phyloP scores from a whole-genome alignment of 2,888 invertebrate species.

The Andrena haemorrhoa region DNA sequence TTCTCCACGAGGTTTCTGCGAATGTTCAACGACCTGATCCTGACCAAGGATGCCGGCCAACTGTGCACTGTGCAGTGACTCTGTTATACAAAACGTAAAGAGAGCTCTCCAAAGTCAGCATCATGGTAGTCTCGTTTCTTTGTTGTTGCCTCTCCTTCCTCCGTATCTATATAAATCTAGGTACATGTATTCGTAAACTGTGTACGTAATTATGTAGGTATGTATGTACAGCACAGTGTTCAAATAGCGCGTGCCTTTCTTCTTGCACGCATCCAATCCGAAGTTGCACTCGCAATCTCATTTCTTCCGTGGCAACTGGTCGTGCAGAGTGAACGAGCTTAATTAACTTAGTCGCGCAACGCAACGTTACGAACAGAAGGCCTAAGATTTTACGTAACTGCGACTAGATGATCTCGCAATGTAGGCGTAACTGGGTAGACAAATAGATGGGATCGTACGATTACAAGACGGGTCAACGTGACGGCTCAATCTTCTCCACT shows the following conservation, averaged over 20 bases:
- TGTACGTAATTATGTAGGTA: slow-evolving; percentile 35
- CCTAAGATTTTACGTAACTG: slow-evolving; percentile 20
- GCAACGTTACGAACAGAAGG: slow-evolving; percentile 18
- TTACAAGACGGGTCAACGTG: background rate
- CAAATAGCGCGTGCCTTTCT: slow-evolving; percentile 35
- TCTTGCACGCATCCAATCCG: slow-evolving; percentile 33
- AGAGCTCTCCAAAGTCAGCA: slow-evolving; percentile 61
- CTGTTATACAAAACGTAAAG: slow-evolving; percentile 77
- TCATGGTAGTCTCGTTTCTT: slow-evolving; percentile 46
- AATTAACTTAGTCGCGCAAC: slow-evolving; percentile 21
- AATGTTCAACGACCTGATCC: slow-evolving; percentile 40
- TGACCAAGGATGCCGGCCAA: slow-evolving; percentile 78
- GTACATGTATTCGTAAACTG: slow-evolving; percentile 16
- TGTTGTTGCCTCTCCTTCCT: slow-evolving; percentile 42
- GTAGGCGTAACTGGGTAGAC: background rate
- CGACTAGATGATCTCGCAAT: background rate
- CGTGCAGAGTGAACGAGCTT: slow-evolving; percentile 9
- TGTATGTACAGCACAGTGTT: slow-evolving; percentile 17
- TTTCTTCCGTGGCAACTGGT: slow-evolving; percentile 27
- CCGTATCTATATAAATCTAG: background rate
- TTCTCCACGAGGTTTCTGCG: background rate
- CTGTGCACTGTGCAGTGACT: slow-evolving; percentile 68
- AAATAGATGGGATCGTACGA: background rate
- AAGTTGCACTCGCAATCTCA: slow-evolving; percentile 18
- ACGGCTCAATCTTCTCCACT: background rate